Evolutionary conservation across 2,888 invertebrate genomes (phyloP), one percentile per base, ranked within the genome.

Genomic region (Euphydryas editha): DNA sequence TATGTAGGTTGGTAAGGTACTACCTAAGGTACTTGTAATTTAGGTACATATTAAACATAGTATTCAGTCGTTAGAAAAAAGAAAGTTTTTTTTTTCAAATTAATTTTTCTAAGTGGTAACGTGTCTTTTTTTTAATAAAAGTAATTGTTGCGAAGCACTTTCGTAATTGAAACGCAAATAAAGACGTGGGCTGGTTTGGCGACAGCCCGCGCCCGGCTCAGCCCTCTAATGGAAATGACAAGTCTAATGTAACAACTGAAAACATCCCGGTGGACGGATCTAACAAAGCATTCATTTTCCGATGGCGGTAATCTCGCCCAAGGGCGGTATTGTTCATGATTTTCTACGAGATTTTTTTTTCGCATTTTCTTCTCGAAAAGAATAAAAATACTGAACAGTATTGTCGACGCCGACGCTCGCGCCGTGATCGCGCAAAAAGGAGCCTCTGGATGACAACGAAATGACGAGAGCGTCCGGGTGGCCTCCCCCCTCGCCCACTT

Each of bases 221-320:
- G 78, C 78, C 79, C 76, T 78, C 85, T 81, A 88, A 90, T 88
- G 87, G 85, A 83, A 86, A 88, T 85, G 88, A 87, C 88, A 86
- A 87, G 88, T 84, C 86, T 89, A 90, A 90, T 86, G 89, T 87
- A 88, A 87, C 88, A 84, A 88, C 88, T 86, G 87, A 84, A 86
- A 87, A 87, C 88, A 87, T 87, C 82, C 85, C 85, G 83, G 80
- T 80, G 86, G 82, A 81, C 84, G 86, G 79, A 84, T 80, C 84
- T 86, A 87, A 92, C 92, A 92, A 92, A 92, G 91, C 92, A 81
- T 88, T 91, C 92, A 91, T 92, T 91, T 90, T 86, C 88, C 85
- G 92, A 90, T 88, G 92, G 91, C 92, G 90, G 91, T 90, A 90
- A 92, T 91, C 88, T 87, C 88, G 88, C 87, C 91, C 87, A 87